Percentiles rank a stretch among this genome's conserved stretches.
Evolutionary conservation across 2,888 invertebrate genomes (phyloP).

Genomic region (Euplagia quadripunctaria): DNA sequence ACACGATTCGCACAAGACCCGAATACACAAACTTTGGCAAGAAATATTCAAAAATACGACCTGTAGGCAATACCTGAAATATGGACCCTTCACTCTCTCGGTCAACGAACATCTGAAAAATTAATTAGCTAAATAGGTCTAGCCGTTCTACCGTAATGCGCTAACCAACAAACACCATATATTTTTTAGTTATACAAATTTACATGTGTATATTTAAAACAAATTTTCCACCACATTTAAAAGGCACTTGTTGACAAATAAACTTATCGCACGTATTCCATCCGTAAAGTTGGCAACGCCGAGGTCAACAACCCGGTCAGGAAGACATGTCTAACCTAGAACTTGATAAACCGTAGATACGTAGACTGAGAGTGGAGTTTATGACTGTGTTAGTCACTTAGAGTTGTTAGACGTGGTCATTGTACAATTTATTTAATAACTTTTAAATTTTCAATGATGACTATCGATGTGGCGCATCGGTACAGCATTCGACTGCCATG

Average conservation of each 20-base stretch:
- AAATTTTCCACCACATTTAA: neutral
- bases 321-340: slow-evolving; percentile 52
- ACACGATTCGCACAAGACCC: too few species aligned
- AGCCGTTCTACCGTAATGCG: neutral
- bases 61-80: neutral
- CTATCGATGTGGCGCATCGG: neutral
- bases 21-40: too few species aligned
- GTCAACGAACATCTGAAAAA: too few species aligned
- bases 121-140: neutral
- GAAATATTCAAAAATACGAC: too few species aligned
- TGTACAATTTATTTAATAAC: neutral
- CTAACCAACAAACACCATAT: neutral
- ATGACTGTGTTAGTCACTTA: neutral
- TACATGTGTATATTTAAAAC: neutral
- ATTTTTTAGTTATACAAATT: neutral
- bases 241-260: slow-evolving; percentile 39
- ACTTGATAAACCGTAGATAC: slow-evolving; percentile 45
- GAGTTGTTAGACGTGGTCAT: neutral
- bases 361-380: neutral
- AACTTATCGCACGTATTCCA: slow-evolving; percentile 32
- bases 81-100: too few species aligned
- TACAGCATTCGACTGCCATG: neutral
- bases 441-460: neutral
- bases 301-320: slow-evolving; percentile 42
- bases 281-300: slow-evolving; percentile 27